phyloP scores from a whole-genome alignment of 2,888 invertebrate genomes.

The Pristionchus mayeri region DNA sequence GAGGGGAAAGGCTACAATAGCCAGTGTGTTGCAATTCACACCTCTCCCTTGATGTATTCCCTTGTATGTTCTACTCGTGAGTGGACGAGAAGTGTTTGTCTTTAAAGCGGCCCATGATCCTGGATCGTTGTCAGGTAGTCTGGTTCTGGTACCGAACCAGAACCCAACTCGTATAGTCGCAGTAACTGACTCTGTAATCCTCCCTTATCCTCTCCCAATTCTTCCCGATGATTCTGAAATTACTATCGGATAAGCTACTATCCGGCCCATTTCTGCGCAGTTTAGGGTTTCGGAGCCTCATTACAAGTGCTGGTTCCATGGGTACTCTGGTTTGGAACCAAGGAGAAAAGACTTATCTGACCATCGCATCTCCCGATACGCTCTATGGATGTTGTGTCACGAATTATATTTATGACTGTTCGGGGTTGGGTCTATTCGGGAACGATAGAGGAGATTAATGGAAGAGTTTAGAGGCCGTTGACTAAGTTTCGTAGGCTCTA shows the following conservation, averaged over 20 bases:
- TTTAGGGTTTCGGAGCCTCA: neutral
- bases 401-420: conserved; percentile 20
- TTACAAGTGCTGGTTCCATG: neutral
- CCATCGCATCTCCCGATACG: neutral
- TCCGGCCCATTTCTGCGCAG: neutral
- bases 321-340: neutral
- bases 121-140: neutral
- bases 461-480: neutral
- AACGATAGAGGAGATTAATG: conserved; percentile 16
- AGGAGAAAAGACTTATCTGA: conserved; percentile 15
- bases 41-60: neutral
- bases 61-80: conserved; percentile 35
- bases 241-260: neutral
- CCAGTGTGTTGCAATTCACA: conserved; percentile 39
- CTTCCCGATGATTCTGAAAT: neutral
- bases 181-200: conserved; percentile 15
- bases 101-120: neutral
- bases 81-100: neutral
- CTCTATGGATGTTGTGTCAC: conserved; percentile 32
- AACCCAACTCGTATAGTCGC: neutral
- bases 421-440: neutral
- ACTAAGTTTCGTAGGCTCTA: neutral
- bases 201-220: neutral
- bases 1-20: neutral
- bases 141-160: neutral